Base-by-base conservation (phyloP, 2,113 vertebrate genomes). In the Phalacrocorax carbo region DNA sequence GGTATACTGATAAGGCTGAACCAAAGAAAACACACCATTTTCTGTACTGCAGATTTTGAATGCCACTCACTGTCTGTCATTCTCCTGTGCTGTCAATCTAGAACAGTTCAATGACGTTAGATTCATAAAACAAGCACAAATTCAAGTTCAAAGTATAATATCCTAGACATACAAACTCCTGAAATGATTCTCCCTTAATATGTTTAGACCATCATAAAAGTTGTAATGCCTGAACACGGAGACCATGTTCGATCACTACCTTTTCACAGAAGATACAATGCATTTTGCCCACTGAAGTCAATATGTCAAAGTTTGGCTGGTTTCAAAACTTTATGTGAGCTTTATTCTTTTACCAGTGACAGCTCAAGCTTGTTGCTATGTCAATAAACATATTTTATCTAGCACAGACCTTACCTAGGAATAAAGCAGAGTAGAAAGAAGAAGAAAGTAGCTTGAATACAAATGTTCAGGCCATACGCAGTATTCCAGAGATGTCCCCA, bases 301-400 rank as follows among this genome's bases (percentile, higher is more conserved):
- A 10, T 78, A 90, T 68, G 88, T 95, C 52, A 57, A 97, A 93
- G 48, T 34, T 54, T 42, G 6, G 60, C 38, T 52, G 22, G 26
- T 91, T 96, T 96, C 96, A 97, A 93, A 96, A 87, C 83, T 86
- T 90, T 85, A 93, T 75, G 89, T 91, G 49, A 64, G 29, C 19
- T 66, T 34, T 65, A 48, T 7, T 34, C 69, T 77, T 76, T 88
- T 11, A 87, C 29, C 40, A 69, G 20, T 61, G 36, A 69, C 26
- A 90, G 34, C 25, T 90, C 76, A 81, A 86, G 92, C 51, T 52
- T 62, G 27, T 66, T 82, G 54, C n/a, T 80, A 7, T 80, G n/a
- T 69, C 62, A 52, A 30, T 34, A 82, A 55, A 80, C 25, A 72
- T 3, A 77, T 26, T 80, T 40, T 51, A 3, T 51, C 20, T 92